Evolutionary conservation across 2,113 vertebrate species (phyloP), one percentile per base, ranked within the genome.

Genomic region (Proteles cristata): DNA sequence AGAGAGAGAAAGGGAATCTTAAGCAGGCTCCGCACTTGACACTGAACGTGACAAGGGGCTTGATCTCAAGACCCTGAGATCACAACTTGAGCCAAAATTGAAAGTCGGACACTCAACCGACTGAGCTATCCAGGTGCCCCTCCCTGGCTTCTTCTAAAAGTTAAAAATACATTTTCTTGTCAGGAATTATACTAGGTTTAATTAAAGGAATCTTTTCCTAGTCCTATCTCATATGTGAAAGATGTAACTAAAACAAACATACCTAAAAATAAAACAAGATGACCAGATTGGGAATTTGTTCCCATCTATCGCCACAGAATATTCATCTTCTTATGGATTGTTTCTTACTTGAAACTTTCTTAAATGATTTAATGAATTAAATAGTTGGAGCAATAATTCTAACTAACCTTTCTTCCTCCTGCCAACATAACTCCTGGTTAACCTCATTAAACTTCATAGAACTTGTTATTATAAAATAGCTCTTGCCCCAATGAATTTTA

Each of bases 401-500:
- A 81, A 66, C 63, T 65, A 90, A 88, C 1, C 31, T 81, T 61
- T 84, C 39, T 89, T 93, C 31, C 31, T 71, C 17, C 33, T 80
- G 39, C 5, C 63, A 63, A 39, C 7, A 73, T 69, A 94, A 63
- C 23, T 90, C 21, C 31, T 63, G 8, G 17, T 2, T 73, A 76
- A 53, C 10, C 71, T 86, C 43, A 76, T 77, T 33, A 93, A 82
- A 93, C 33, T 58, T 81, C 82, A 85, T 21, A 95, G 79, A 48
- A 66, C 25, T 73, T 87, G 48, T 68, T 21, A n/a, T 88, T 77
- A 90, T 73, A 94, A 83, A 94, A 90, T 1, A 94, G 23, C n/a
- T 92, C 79, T 82, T 87, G 17, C 48, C 43, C 12, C 53, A 68
- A 0, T 87, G 76, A 97, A 68, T 53, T 16, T 35, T 19, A 53